Percentiles rank a stretch among this genome's conserved stretches.
Conservation (phyloP, 1,140 invertebrate species). For the Drosophila miranda region DNA sequence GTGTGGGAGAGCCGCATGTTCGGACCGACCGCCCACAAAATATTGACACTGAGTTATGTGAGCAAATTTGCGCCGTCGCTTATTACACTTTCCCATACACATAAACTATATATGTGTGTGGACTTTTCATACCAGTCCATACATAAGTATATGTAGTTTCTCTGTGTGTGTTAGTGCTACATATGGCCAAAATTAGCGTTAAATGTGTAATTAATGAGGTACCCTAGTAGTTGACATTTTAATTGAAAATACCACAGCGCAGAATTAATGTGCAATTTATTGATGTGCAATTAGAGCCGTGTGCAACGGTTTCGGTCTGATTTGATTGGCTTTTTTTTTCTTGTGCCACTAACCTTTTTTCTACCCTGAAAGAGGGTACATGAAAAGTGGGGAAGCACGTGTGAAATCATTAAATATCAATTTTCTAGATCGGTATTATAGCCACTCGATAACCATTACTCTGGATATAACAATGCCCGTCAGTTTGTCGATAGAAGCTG, state of each 20-base stretch:
- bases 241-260: conserved; percentile 65
- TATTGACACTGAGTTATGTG: conserved; percentile 71
- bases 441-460: too few species aligned
- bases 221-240: conserved; percentile 60
- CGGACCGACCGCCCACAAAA: conserved; percentile 48
- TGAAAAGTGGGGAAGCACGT: too few species aligned
- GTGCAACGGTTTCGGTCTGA: background rate
- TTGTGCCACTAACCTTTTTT: conserved; percentile 20
- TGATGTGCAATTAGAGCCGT: conserved; percentile 57
- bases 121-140: conserved; percentile 18
- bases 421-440: too few species aligned
- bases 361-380: background rate
- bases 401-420: too few species aligned
- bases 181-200: conserved; percentile 58
- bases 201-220: conserved; percentile 74
- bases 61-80: conserved; percentile 53
- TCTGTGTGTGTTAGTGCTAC: conserved; percentile 7
- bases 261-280: conserved; percentile 53
- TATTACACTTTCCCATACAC: conserved; percentile 25
- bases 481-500: too few species aligned
- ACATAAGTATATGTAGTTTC: conserved; percentile 2
- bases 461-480: too few species aligned
- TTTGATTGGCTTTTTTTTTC: background rate
- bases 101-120: conserved; percentile 11
- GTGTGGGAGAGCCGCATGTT: conserved; percentile 27